Base-by-base conservation (phyloP, 2,113 vertebrate genomes). In the Sinocyclocheilus anophthalmus region DNA sequence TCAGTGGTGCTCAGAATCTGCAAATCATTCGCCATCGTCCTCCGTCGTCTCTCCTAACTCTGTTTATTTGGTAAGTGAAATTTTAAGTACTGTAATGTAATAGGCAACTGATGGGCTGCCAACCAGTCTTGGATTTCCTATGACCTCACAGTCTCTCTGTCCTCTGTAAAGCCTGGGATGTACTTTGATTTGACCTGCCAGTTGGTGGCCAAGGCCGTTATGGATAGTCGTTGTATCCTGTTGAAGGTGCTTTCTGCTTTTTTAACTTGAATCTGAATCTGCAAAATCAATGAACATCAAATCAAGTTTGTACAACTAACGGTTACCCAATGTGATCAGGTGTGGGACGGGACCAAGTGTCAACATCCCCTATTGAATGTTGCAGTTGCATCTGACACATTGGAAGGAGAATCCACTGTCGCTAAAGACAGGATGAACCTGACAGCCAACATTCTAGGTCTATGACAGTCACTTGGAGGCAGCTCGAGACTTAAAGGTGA, bases 101-200 rank as follows among this genome's bases (percentile, higher is more conserved):
- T 2, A 30, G 30, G 30, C 1, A 30, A 30, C 30, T 30, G 30
- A 39, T 39, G 98, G 98, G 94, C 95, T 45, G 91, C 94, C 53
- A 91, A 81, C 76, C 94, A 95, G 87, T 82, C 48, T 1, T 4
- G 88, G 0, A 90, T 91, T 13, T 90, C n/a, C 1, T 42, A 18
- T 78, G 87, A 67, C 86, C 59, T 76, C 73, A 88, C 59, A 13
- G 69, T 92, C 57, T 93, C 94, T 14, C 88, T 99, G 48, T 96
- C 95, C 53, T 90, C 76, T 7, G 94, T 96, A 76, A 92, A 95
- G 50, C 96, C 97, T 50, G 94, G 89, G 84, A 81, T 93, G 8
- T 99, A 93, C 92, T 99, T 99, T 81, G 95, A 99, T 92, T 91
- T 99, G 67, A 97, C 96, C 86, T 99, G 98, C 88, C 97, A 99